Percentiles rank a stretch among this genome's conserved stretches.
These are phyloP conservation scores for Mustelus asterias DNA, from an alignment of 2,113 vertebrate species.

Conservation along the genomic window DNA sequence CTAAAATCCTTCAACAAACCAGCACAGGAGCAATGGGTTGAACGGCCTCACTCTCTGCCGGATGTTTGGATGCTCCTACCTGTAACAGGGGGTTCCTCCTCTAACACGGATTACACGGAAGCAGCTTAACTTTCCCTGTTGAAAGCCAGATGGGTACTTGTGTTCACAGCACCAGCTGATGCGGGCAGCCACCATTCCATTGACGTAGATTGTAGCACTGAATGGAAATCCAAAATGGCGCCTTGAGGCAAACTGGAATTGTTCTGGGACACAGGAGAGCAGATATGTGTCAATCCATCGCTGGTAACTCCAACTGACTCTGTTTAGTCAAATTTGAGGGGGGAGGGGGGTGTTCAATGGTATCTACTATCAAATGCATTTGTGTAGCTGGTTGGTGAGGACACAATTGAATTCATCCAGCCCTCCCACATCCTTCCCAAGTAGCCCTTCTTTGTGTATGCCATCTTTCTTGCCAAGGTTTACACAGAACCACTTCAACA, in stretches of 20 bases:
- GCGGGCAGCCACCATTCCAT: constrained; percentile 55
- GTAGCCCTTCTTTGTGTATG: not conserved
- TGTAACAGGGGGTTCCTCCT: constrained; percentile 64
- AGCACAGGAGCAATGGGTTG: not conserved
- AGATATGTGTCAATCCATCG: not conserved
- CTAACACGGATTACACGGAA: constrained; percentile 57
- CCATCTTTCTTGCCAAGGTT: not conserved
- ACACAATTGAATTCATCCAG: not conserved
- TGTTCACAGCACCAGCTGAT: constrained; percentile 72
- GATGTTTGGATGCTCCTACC: constrained; percentile 46
- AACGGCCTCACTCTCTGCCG: not conserved
- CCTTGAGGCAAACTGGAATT: constrained; percentile 63
- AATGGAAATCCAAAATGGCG: constrained; percentile 64
- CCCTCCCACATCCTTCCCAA: not conserved
- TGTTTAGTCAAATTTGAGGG: not conserved
- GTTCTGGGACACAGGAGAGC: constrained; percentile 47
- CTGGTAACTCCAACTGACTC: not conserved
- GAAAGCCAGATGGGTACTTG: constrained; percentile 61
- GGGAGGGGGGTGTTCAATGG: too few relatives aligned
- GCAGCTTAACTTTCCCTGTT: constrained; percentile 60
- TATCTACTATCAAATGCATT: not conserved
- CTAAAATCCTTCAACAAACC: not conserved
- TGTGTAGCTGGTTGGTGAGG: not conserved
- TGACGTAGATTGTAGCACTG: constrained; percentile 59
- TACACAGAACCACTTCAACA: not conserved